Evolutionary conservation across 2,113 vertebrate species (phyloP), one percentile per base, ranked within the genome.

Genomic region (Orycteropus afer): DNA sequence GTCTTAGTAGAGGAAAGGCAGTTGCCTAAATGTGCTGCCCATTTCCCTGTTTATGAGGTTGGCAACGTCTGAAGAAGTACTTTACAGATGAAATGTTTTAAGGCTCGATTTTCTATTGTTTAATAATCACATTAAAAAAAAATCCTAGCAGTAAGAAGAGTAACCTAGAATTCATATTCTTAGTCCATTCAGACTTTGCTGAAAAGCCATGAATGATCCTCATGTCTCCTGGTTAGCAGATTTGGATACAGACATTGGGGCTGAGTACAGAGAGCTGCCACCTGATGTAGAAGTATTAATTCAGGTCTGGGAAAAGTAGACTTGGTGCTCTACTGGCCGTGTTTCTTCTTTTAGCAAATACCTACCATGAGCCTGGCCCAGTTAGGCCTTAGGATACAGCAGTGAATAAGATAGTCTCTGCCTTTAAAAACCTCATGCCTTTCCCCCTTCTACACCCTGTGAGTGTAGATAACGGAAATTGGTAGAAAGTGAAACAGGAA

Each of bases 401-500:
- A 32, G 47, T 63, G n/a, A 91, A 40, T 81, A 45, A 67, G 67
- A 79, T 78, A 61, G 25, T 37, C 61, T 47, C 49, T 80, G 57
- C 57, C 27, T 91, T 74, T 63, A 80, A 65, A 78, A 74, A 45
- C 32, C 13, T 34, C 63, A 12, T 12, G n/a, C 76, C 42, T 93
- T 13, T 40, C 12, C 13, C 13, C 18, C 2, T 29, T 15, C 53
- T 25, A 40, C 10, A 61, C 76, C 59, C n/a, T 23, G 18, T 71
- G 67, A 91, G 32, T 0, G 13, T 76, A 87, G 47, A 53, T 93
- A 90, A 95, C 7, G 32, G 95, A 96, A 96, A 89, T 23, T 32
- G 74, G 89, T 40, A 59, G 94, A 92, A 96, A 92, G 82, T 90
- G 86, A 97, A 95, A 92, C 49, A 47, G 94, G 95, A 95, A 94